Conservation (phyloP, 2,113 vertebrate species). For the Cygnus atratus region DNA sequence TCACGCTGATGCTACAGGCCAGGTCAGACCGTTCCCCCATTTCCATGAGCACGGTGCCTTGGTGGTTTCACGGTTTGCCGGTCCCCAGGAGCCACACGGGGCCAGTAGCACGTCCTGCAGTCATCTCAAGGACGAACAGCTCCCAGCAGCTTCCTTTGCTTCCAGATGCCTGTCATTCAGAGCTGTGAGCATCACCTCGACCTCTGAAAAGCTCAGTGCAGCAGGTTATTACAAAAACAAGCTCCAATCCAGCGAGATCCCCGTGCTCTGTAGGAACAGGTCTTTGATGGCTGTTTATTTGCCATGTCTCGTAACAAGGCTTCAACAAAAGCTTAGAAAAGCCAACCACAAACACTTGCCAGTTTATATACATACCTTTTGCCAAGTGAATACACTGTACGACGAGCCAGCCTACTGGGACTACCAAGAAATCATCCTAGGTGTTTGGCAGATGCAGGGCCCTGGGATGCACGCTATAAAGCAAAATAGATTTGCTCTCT, state of each 20-base stretch:
- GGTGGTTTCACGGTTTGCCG: not conserved
- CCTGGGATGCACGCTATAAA: not conserved
- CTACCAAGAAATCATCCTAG: not conserved
- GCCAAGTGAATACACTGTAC: fast-evolving
- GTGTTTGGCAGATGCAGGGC: not conserved
- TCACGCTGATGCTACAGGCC: fast-evolving
- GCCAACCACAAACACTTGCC: not conserved
- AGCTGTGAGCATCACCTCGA: not conserved
- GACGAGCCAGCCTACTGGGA: not conserved
- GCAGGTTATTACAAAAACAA: not conserved
- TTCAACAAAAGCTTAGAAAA: not conserved
- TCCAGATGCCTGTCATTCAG: not conserved
- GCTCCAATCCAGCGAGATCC: not conserved
- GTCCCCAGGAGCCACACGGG: fast-evolving
- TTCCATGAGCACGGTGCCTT: not conserved
- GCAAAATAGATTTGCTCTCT: not conserved
- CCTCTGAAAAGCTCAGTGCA: not conserved
- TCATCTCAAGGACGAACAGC: not conserved
- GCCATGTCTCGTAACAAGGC: not conserved
- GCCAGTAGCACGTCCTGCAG: not conserved
- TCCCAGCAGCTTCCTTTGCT: not conserved
- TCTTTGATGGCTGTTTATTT: not conserved
- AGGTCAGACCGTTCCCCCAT: not conserved
- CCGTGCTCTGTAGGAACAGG: not conserved
- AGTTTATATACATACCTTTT: not conserved